phyloP scores from a whole-genome alignment of 2,113 vertebrate species.

The Microtus oregoni region DNA sequence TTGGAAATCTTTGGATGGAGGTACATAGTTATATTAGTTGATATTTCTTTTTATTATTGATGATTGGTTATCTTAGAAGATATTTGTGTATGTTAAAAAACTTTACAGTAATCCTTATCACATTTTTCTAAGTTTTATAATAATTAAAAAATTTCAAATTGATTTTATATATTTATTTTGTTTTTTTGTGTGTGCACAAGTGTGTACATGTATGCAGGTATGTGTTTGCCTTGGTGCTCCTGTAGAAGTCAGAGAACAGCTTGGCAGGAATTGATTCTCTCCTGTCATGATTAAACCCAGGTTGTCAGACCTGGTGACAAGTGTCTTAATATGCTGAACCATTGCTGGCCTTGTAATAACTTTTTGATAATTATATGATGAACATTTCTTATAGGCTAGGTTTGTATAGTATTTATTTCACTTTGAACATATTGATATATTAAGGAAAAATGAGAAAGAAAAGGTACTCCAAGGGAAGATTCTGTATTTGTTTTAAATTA shows the following conservation, averaged over 20 bases:
- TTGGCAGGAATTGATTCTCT: not conserved
- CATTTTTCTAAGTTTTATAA: slow-evolving; percentile 23
- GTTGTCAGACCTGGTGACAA: not conserved
- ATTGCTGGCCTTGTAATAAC: not conserved
- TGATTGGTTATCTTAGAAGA: slow-evolving; percentile 46
- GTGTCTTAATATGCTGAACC: not conserved
- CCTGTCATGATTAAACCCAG: not conserved
- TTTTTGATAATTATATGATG: slow-evolving; percentile 2
- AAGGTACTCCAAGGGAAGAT: not conserved
- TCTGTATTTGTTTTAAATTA: not conserved
- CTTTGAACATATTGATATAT: not conserved
- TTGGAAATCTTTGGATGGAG: slow-evolving; percentile 92
- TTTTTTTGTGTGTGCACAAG: not conserved
- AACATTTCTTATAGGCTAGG: slow-evolving; percentile 13
- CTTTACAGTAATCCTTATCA: slow-evolving; percentile 20
- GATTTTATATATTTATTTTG: not conserved
- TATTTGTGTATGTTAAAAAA: slow-evolving; percentile 8
- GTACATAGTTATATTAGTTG: slow-evolving; percentile 83
- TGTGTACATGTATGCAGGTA: not conserved
- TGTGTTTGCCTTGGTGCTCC: not conserved
- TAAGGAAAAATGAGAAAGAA: not conserved
- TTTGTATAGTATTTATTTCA: not conserved
- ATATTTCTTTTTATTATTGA: slow-evolving; percentile 33
- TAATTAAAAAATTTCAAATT: not conserved
- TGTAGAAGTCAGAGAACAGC: not conserved